Conservation (phyloP, 1,140 invertebrate species). For the Dreissena polymorpha region DNA sequence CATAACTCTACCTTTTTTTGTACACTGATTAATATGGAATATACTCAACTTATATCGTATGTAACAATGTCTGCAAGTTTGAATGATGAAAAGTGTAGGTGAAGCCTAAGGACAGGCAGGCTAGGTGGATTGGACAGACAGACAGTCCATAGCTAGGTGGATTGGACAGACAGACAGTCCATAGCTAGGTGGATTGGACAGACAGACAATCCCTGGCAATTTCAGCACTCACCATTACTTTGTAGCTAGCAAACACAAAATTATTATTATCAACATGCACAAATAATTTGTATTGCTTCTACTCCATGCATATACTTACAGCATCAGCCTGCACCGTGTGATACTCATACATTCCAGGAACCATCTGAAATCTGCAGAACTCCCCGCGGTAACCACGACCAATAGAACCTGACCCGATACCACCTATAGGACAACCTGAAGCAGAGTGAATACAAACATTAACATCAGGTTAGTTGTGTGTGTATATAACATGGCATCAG, state of each 20-base stretch:
- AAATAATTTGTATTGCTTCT: background rate
- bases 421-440: conserved; percentile 93
- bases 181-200: too few relatives aligned
- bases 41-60: too few relatives aligned
- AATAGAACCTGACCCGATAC: conserved; percentile 94
- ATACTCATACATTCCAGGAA: conserved; percentile 93
- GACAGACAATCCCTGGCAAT: too few relatives aligned
- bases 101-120: too few relatives aligned
- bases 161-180: too few relatives aligned
- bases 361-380: conserved; percentile 94
- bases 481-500: too few relatives aligned
- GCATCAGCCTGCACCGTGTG: conserved; percentile 90
- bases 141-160: too few relatives aligned
- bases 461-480: background rate
- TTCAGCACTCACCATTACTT: background rate
- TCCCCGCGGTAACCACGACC: conserved; percentile 95
- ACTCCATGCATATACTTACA: conserved; percentile 83
- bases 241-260: background rate
- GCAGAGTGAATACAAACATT: conserved; percentile 40
- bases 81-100: too few relatives aligned
- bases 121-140: background rate
- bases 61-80: too few relatives aligned
- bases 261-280: background rate
- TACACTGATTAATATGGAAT: too few relatives aligned
- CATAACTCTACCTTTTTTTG: too few relatives aligned